phyloP scores from a whole-genome alignment of 2,888 invertebrate species.

The Ophraella communa region DNA sequence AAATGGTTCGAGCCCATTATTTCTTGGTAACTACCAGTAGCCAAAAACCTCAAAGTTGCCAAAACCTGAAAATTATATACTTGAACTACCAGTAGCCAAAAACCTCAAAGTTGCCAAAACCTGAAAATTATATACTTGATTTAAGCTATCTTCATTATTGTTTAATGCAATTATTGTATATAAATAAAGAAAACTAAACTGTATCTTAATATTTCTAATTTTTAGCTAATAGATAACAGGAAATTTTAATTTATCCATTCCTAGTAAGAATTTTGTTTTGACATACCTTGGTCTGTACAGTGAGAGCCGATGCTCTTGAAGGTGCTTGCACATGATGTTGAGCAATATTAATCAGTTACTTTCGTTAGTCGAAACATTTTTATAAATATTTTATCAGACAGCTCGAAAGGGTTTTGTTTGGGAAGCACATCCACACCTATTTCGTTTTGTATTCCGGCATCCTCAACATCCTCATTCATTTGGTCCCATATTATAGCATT shows the following conservation, averaged over 20 bases:
- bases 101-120: constrained; percentile 21
- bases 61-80: constrained; percentile 14
- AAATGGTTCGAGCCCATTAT: constrained; percentile 24
- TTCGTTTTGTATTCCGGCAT: constrained; percentile 1
- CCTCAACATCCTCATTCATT: constrained; percentile 11
- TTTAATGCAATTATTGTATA: not conserved
- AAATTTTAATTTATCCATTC: not conserved
- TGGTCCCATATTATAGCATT: constrained; percentile 5
- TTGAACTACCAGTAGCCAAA: constrained; percentile 22
- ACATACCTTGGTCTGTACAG: no score
- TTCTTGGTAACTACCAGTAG: constrained; percentile 27
- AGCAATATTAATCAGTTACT: no score
- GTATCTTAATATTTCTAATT: not conserved
- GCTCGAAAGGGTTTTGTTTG: no score
- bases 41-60: constrained; percentile 23
- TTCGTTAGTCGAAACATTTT: no score
- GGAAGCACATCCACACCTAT: no score
- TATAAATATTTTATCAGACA: no score
- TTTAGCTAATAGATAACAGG: not conserved
- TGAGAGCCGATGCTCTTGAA: no score
- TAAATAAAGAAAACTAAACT: not conserved
- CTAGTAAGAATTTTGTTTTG: no score
- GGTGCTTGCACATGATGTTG: no score
- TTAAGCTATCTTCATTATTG: not conserved
- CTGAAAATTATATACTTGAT: constrained; percentile 1